phyloP scores from a whole-genome alignment of 2,113 vertebrate species.

The Pseudopodoces humilis region DNA sequence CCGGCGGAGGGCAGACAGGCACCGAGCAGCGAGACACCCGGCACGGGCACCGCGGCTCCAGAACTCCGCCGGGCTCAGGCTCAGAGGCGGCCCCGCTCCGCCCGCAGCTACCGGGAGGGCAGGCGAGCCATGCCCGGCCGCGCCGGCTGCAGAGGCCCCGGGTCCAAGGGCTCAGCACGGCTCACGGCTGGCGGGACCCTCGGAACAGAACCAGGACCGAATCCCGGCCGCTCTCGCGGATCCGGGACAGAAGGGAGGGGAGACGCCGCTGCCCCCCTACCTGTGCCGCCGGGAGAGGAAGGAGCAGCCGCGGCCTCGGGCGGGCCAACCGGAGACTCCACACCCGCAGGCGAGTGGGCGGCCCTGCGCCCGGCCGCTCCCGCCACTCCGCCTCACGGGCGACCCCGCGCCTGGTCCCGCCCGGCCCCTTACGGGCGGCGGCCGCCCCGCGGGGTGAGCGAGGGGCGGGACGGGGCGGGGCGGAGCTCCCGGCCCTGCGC shows the following conservation, averaged over 20 bases:
- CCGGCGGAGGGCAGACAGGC: neutral
- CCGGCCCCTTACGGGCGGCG: neutral
- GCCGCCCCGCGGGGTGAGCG: neutral
- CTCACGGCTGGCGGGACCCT: neutral
- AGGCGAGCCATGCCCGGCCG: neutral
- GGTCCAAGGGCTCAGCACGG: neutral
- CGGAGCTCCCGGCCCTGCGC: neutral
- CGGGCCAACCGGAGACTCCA: neutral
- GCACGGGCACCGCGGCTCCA: neutral
- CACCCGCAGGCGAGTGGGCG: neutral
- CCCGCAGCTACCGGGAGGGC: neutral
- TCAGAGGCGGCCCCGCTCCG: neutral
- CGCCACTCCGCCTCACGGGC: fast-evolving
- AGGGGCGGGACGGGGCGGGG: neutral
- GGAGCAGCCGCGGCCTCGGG: neutral
- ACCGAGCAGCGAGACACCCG: neutral
- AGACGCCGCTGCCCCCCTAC: neutral
- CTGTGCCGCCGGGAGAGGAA: neutral
- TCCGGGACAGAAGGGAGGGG: fast-evolving
- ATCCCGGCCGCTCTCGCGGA: neutral
- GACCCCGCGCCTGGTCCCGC: neutral
- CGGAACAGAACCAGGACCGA: no score
- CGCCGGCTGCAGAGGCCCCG: neutral
- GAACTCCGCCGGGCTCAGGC: neutral
- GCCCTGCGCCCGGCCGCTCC: neutral